Conservation (phyloP, 2,797 vertebrate genomes). For the Lacerta viridis region DNA sequence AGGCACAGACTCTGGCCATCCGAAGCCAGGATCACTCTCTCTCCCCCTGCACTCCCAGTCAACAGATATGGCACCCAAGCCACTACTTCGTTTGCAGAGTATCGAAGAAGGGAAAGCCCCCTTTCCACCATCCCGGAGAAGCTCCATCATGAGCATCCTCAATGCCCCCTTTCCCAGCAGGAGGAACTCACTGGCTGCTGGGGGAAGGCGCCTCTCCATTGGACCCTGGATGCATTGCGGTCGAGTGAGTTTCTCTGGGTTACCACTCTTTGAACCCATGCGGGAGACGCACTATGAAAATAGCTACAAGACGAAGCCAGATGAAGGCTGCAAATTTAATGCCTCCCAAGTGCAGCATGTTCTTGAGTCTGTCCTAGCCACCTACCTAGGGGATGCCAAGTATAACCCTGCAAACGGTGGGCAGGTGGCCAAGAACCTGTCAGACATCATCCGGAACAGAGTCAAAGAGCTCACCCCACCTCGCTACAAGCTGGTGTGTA, state of each 20-base stretch:
- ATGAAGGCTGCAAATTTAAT: slow-evolving; percentile 62
- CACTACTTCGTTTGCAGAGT: slow-evolving; percentile 50
- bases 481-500: slow-evolving; percentile 75
- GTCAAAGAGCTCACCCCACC: slow-evolving; percentile 69
- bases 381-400: slow-evolving; percentile 58
- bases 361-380: slow-evolving; percentile 63
- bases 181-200: slow-evolving; percentile 54
- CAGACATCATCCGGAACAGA: slow-evolving; percentile 70
- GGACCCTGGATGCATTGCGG: slow-evolving; percentile 71
- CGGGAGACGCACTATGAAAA: slow-evolving; percentile 67
- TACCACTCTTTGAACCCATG: slow-evolving; percentile 67
- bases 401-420: slow-evolving; percentile 65
- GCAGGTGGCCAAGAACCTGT: slow-evolving; percentile 68
- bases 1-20: background rate
- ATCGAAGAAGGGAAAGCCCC: slow-evolving; percentile 44
- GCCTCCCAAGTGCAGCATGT: slow-evolving; percentile 53
- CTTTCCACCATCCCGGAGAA: slow-evolving; percentile 60
- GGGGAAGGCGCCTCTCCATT: slow-evolving; percentile 69
- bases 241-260: slow-evolving; percentile 72
- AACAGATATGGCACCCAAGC: slow-evolving; percentile 46
- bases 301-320: slow-evolving; percentile 70
- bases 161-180: slow-evolving; percentile 62
- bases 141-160: slow-evolving; percentile 65
- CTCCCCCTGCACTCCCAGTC: slow-evolving; percentile 65
- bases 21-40: slow-evolving; percentile 57